Percentiles rank a stretch among this genome's conserved stretches.
These are phyloP conservation scores for Nanorana parkeri DNA, from an alignment of 2,113 vertebrate genomes.

Conservation along the genomic window DNA sequence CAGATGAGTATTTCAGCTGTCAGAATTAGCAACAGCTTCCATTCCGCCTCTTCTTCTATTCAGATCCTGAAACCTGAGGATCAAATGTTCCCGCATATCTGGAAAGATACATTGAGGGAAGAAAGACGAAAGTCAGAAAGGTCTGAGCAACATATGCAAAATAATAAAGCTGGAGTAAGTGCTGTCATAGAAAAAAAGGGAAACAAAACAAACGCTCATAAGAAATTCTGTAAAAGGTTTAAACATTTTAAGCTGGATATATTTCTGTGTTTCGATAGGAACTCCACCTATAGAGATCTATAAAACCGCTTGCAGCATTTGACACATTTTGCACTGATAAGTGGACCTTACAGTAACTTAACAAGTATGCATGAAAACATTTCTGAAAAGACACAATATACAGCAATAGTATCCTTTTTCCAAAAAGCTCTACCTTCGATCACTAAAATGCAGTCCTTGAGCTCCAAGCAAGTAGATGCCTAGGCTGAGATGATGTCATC, in stretches of 20 bases:
- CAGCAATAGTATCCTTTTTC: too few species aligned
- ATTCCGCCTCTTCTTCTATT: slow-evolving; percentile 1
- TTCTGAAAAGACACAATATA: too few species aligned
- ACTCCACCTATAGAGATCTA: too few species aligned
- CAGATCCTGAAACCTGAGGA: slow-evolving; percentile 8
- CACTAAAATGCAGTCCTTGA: too few species aligned
- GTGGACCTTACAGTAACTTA: too few species aligned
- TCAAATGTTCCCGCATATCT: slow-evolving; percentile 29
- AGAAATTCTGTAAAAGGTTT: neutral
- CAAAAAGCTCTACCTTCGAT: too few species aligned
- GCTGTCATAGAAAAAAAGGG: neutral
- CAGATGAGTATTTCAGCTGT: slow-evolving; percentile 16
- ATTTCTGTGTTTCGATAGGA: neutral
- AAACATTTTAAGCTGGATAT: neutral
- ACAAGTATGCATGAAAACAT: too few species aligned
- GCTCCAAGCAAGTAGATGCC: too few species aligned
- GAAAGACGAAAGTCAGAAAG: neutral
- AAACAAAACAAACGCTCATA: neutral
- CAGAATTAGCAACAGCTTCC: slow-evolving; percentile 25
- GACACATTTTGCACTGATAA: too few species aligned
- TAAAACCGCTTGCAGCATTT: too few species aligned
- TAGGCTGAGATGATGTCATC: too few species aligned
- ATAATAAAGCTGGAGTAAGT: neutral
- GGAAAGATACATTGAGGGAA: slow-evolving; percentile 14
- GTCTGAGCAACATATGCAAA: slow-evolving; percentile 1